phyloP scores from a whole-genome alignment of 2,797 vertebrate species.

The Chelon auratus region DNA sequence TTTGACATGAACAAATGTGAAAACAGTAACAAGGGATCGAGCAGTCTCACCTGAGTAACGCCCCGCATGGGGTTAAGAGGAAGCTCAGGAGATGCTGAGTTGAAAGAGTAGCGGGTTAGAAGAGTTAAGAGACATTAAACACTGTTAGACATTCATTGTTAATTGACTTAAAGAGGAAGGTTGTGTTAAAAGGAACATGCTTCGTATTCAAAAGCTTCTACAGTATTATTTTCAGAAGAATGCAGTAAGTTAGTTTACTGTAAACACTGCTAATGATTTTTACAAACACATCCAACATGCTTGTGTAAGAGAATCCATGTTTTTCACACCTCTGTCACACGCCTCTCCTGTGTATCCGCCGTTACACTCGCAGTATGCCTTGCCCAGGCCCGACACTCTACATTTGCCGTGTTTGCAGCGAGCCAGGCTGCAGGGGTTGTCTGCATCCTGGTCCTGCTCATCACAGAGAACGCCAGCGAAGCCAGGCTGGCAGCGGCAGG shows the following conservation, averaged over 20 bases:
- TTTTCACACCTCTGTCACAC: conserved; percentile 92
- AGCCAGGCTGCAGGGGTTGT: conserved; percentile 90
- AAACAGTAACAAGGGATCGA: conserved; percentile 10
- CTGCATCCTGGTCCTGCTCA: conserved; percentile 88
- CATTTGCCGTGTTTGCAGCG: conserved; percentile 96
- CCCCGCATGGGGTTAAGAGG: conserved; percentile 83
- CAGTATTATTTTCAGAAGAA: conserved; percentile 4
- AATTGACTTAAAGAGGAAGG: conserved; percentile 31
- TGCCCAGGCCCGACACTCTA: conserved; percentile 92
- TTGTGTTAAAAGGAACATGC: conserved; percentile 26
- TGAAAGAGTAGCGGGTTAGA: conserved; percentile 79
- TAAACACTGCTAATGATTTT: background rate
- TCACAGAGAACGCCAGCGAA: conserved; percentile 94
- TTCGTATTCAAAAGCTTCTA: conserved; percentile 1
- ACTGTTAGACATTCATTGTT: conserved; percentile 48
- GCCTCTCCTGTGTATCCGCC: conserved; percentile 94
- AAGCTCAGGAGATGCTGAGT: conserved; percentile 88
- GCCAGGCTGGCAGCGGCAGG: conserved; percentile 95
- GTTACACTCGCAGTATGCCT: conserved; percentile 96
- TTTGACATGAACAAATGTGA: background rate
- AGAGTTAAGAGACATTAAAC: conserved; percentile 58
- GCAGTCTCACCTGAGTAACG: conserved; percentile 84
- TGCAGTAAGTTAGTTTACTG: background rate
- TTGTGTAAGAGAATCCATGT: background rate
- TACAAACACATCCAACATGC: background rate